Conservation (phyloP, 2,113 vertebrate genomes). For the Cephalopterus ornatus region DNA sequence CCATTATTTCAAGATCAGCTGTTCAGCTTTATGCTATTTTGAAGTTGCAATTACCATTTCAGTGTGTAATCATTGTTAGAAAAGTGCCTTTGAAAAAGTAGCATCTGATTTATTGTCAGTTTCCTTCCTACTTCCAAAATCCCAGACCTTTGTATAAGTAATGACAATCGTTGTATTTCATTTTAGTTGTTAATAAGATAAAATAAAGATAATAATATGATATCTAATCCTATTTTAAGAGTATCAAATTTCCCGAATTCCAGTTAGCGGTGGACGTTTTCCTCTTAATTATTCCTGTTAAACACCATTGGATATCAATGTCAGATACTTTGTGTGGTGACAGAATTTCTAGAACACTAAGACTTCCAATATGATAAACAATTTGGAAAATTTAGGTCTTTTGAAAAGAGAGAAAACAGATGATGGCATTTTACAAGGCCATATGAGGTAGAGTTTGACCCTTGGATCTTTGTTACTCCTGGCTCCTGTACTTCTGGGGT, state of each 20-base stretch:
- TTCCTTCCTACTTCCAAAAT: not conserved
- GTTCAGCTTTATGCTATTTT: not conserved
- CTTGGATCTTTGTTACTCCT: not conserved
- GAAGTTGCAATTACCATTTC: not conserved
- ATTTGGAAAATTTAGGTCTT: not conserved
- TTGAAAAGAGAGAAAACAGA: not conserved
- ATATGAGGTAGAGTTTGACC: not conserved
- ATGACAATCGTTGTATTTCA: not conserved
- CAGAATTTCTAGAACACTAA: not conserved
- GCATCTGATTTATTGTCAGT: not conserved
- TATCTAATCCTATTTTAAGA: not conserved
- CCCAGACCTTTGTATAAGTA: not conserved
- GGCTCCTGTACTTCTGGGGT: not conserved
- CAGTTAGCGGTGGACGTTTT: not conserved
- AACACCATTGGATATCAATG: not conserved
- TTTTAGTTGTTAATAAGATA: not conserved
- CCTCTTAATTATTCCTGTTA: not conserved
- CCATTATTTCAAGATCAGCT: not conserved
- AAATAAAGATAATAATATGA: not conserved
- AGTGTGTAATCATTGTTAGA: not conserved
- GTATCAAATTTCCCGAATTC: not conserved
- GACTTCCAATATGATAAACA: not conserved
- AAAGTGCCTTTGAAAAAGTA: constrained; percentile 5
- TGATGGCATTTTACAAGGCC: not conserved
- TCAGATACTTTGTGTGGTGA: not conserved